Percentiles rank a stretch among this genome's conserved stretches.
Conservation (phyloP, 2,797 vertebrate genomes). For the Anguilla anguilla region DNA sequence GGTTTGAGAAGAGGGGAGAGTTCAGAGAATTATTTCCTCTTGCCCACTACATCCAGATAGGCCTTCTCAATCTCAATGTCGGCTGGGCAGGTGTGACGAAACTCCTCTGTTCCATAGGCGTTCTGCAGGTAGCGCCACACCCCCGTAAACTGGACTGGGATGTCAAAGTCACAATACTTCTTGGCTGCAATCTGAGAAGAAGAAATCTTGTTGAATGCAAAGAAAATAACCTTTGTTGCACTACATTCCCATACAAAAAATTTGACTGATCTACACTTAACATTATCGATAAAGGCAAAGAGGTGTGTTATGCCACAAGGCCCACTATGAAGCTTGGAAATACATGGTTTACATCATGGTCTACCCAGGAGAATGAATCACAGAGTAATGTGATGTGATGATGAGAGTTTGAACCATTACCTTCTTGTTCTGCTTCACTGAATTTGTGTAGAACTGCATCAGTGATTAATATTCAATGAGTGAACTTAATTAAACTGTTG, state of each 20-base stretch:
- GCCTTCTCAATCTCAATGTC: conserved; percentile 90
- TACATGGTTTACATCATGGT: neutral
- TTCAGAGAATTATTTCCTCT: conserved; percentile 57
- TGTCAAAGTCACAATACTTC: conserved; percentile 91
- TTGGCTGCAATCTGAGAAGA: conserved; percentile 86
- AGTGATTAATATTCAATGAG: neutral
- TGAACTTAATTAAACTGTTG: neutral
- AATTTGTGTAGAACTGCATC: neutral
- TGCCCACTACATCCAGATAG: conserved; percentile 89
- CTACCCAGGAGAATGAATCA: too few relatives aligned
- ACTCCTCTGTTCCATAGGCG: conserved; percentile 86
- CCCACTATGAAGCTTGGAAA: neutral
- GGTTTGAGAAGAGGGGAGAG: neutral
- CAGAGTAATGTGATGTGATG: too few relatives aligned
- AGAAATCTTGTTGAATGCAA: conserved; percentile 7
- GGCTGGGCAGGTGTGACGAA: conserved; percentile 91
- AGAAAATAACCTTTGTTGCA: neutral
- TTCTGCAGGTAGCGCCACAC: conserved; percentile 91
- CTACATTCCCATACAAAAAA: neutral
- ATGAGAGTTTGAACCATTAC: neutral
- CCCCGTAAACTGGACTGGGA: conserved; percentile 85
- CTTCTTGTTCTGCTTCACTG: neutral
- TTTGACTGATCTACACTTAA: neutral
- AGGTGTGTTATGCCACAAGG: neutral
- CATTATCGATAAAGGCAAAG: neutral